Conservation (phyloP, 2,888 invertebrate species). For the Nesidiocoris tenuis region DNA sequence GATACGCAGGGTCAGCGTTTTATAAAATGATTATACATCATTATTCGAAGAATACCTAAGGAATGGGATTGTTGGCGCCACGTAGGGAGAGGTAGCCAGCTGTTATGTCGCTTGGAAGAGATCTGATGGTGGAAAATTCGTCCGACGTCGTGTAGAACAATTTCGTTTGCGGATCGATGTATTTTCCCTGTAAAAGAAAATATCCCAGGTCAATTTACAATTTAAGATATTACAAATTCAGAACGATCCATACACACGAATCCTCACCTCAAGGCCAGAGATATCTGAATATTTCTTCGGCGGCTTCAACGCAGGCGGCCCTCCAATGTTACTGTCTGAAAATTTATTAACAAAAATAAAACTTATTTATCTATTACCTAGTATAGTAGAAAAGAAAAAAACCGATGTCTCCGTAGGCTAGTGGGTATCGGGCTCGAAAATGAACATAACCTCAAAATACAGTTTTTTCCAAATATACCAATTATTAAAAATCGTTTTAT, state of each 20-base stretch:
- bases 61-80: conserved; percentile 76
- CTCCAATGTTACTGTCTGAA: conserved; percentile 82
- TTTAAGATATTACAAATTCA: not conserved
- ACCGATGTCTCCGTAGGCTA: no score
- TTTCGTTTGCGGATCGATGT: conserved; percentile 88
- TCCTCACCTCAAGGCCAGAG: conserved; percentile 73
- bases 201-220: not conserved
- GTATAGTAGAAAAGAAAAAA: not conserved
- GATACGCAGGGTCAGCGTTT: no score
- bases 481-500: no score
- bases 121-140: conserved; percentile 82
- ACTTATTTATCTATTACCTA: conserved; percentile 20
- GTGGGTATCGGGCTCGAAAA: no score
- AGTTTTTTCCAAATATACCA: no score
- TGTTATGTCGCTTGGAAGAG: conserved; percentile 87
- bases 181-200: conserved; percentile 64
- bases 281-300: conserved; percentile 93
- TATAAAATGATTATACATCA: no score
- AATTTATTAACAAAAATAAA: conserved; percentile 51
- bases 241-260: not conserved
- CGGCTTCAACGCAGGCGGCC: conserved; percentile 87
- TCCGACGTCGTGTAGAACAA: conserved; percentile 80
- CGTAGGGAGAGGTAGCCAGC: conserved; percentile 84
- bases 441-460: no score
- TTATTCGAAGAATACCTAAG: no score